phyloP scores from a whole-genome alignment of 2,888 invertebrate species.

The Axea sp. region DNA sequence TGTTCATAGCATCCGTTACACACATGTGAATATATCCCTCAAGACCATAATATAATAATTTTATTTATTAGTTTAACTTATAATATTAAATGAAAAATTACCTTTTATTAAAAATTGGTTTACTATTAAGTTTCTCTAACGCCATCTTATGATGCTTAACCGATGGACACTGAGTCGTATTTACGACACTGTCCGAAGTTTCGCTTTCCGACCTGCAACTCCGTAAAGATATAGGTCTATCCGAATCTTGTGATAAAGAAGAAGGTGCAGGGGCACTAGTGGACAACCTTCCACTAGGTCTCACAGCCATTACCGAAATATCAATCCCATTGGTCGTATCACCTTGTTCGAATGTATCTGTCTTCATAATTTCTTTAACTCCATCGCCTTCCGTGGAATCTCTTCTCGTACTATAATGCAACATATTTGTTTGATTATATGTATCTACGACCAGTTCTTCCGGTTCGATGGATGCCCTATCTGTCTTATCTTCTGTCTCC shows the following conservation, averaged over 20 bases:
- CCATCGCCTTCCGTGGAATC: slow-evolving; percentile 64
- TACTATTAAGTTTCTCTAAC: slow-evolving; percentile 80
- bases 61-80: too few species aligned
- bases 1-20: too few species aligned
- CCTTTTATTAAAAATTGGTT: slow-evolving; percentile 74
- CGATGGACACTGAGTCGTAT: slow-evolving; percentile 80
- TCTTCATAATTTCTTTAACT: slow-evolving; percentile 70
- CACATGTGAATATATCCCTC: too few species aligned
- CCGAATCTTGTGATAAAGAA: slow-evolving; percentile 77
- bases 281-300: slow-evolving; percentile 76
- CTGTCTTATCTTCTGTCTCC: slow-evolving; percentile 69
- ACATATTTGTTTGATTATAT: slow-evolving; percentile 72
- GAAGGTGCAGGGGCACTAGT: slow-evolving; percentile 76
- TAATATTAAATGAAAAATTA: too few species aligned
- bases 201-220: slow-evolving; percentile 78
- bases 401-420: slow-evolving; percentile 71
- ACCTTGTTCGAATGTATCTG: slow-evolving; percentile 68
- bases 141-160: slow-evolving; percentile 81
- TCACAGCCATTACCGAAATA: slow-evolving; percentile 65
- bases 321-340: slow-evolving; percentile 65
- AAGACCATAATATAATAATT: too few species aligned
- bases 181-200: slow-evolving; percentile 78
- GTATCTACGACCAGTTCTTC: slow-evolving; percentile 72
- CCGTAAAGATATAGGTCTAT: slow-evolving; percentile 71
- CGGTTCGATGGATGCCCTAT: slow-evolving; percentile 70